Evolutionary conservation across 2,113 vertebrate species (phyloP).

Genomic region (Lagopus leucura): DNA sequence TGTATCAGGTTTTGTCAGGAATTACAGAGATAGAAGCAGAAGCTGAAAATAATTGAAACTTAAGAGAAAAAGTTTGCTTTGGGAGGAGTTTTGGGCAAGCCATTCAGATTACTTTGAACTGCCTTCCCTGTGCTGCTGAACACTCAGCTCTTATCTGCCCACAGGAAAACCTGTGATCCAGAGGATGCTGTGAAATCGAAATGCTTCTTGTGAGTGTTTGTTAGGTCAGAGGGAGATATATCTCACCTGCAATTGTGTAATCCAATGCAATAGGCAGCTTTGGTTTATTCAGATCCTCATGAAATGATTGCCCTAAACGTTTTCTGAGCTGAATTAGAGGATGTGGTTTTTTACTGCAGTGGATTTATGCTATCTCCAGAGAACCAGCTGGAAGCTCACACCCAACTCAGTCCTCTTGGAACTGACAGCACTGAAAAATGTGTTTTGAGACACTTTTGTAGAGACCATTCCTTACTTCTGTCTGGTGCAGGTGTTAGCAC

Average conservation of each 20-base stretch:
- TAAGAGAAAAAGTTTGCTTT: not conserved
- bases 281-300: constrained; percentile 5
- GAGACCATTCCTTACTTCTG: not conserved
- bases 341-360: not conserved
- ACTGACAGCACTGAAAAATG: not conserved
- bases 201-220: not conserved
- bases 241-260: constrained; percentile 20
- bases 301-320: constrained; percentile 6
- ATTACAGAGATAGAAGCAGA: not conserved
- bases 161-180: not conserved
- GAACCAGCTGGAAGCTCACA: constrained; percentile 25
- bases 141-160: not conserved
- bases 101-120: not conserved
- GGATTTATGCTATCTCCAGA: constrained; percentile 28
- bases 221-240: not conserved
- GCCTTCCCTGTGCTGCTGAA: not conserved
- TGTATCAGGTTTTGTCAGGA: not conserved
- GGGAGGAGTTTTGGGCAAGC: not conserved
- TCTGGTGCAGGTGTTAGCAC: not conserved
- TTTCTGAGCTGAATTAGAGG: not conserved
- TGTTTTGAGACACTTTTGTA: constrained; percentile 5
- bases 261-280: constrained; percentile 3
- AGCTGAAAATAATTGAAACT: not conserved
- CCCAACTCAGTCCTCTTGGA: not conserved
- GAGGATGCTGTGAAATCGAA: not conserved